Evolutionary conservation across 2,888 invertebrate genomes (phyloP).

Genomic region (Cataglyphis rosenhaueri): DNA sequence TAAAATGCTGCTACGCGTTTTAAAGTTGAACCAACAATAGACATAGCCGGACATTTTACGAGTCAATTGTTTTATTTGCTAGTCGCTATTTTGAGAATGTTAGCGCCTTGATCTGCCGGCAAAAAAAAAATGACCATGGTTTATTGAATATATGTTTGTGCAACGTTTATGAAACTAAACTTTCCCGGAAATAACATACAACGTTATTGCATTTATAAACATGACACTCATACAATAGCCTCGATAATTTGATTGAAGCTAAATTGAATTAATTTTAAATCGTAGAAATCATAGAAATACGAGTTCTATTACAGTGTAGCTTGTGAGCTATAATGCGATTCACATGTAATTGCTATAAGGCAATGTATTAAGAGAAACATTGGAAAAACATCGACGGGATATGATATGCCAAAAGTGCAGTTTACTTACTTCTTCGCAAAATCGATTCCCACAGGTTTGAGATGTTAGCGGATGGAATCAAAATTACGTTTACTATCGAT

Average conservation of each 20-base stretch:
- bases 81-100: conserved; percentile 2
- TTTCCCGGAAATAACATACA: not conserved
- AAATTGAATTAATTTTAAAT: conserved; percentile 27
- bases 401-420: not conserved
- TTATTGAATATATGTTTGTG: conserved; percentile 5
- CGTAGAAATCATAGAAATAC: not conserved
- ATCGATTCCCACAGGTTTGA: not conserved
- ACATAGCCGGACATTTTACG: not conserved
- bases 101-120: not conserved
- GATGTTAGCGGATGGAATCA: not conserved
- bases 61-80: conserved; percentile 7
- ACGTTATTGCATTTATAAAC: conserved; percentile 7
- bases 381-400: not conserved
- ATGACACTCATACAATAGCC: conserved; percentile 7
- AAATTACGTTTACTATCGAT: conserved; percentile 8
- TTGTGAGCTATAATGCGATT: not conserved
- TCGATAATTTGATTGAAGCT: conserved; percentile 12
- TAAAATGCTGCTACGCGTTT: conserved; percentile 3
- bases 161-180: conserved; percentile 14
- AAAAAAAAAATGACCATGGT: not conserved
- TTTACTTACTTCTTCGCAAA: conserved; percentile 3
- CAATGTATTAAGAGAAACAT: not conserved
- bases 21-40: not conserved
- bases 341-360: not conserved
- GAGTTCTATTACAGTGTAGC: not conserved